Evolutionary conservation across 2,888 invertebrate genomes (phyloP).

Genomic region (Thymelicus acteon): DNA sequence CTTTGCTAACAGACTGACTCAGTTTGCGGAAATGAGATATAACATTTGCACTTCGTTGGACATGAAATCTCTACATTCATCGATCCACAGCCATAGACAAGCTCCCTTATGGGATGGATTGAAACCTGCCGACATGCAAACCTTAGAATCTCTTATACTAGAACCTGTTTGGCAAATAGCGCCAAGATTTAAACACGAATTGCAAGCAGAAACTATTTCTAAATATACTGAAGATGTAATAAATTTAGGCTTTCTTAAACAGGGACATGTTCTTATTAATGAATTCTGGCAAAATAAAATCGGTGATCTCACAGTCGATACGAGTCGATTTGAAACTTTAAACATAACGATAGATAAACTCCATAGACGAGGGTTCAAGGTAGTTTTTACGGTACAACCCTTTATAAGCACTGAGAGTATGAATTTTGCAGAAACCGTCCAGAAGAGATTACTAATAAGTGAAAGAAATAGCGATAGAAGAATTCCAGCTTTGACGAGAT

Average conservation of each 20-base stretch:
- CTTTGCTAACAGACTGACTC: slow-evolving; percentile 88
- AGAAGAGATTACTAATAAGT: slow-evolving; percentile 90
- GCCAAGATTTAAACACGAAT: slow-evolving; percentile 86
- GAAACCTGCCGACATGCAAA: slow-evolving; percentile 90
- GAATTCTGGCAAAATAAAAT: slow-evolving; percentile 93
- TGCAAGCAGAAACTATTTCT: slow-evolving; percentile 89
- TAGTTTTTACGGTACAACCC: slow-evolving; percentile 95
- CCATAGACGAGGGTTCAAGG: slow-evolving; percentile 92
- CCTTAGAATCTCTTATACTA: slow-evolving; percentile 90
- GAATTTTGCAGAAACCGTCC: slow-evolving; percentile 92
- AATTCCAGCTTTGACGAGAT: slow-evolving; percentile 93
- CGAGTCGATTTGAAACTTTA: slow-evolving; percentile 89
- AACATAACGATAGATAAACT: slow-evolving; percentile 92
- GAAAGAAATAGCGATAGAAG: slow-evolving; percentile 91
- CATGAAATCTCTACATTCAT: slow-evolving; percentile 91
- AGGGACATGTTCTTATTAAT: slow-evolving; percentile 91
- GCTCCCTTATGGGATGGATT: slow-evolving; percentile 92
- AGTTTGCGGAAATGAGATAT: slow-evolving; percentile 91
- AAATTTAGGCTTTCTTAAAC: slow-evolving; percentile 89
- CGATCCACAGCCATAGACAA: slow-evolving; percentile 88
- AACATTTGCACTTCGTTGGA: slow-evolving; percentile 93
- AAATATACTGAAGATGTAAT: slow-evolving; percentile 94
- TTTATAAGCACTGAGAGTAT: slow-evolving; percentile 94
- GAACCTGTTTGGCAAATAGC: slow-evolving; percentile 96
- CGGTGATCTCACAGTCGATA: slow-evolving; percentile 94